A percentile compares a stretch with the other conserved stretches of the same genome.
phyloP scores from a whole-genome alignment of 2,797 vertebrate genomes.

The Paramormyrops hopkinsi region DNA sequence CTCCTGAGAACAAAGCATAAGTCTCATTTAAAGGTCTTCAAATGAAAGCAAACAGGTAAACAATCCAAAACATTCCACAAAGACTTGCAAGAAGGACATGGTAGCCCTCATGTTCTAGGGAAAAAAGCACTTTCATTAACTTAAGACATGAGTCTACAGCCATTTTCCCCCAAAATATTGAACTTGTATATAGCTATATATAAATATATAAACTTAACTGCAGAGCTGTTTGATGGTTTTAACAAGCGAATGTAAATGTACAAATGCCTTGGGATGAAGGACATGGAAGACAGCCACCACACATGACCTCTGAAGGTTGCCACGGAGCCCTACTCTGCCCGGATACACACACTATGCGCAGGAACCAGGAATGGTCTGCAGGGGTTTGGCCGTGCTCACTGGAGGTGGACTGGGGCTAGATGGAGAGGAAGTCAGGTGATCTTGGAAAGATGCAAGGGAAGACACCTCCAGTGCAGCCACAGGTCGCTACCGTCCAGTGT shows the following conservation, averaged over 20 bases:
- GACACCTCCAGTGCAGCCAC: not conserved
- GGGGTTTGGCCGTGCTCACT: not conserved
- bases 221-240: slow-evolving; percentile 17
- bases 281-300: slow-evolving; percentile 28
- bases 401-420: not conserved
- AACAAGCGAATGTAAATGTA: slow-evolving; percentile 27
- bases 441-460: slow-evolving; percentile 3
- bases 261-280: slow-evolving; percentile 29
- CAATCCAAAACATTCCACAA: slow-evolving; percentile 53
- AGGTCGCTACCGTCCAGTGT: slow-evolving; percentile 9
- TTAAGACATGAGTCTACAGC: slow-evolving; percentile 14
- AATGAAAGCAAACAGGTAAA: not conserved
- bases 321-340: slow-evolving; percentile 35
- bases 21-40: slow-evolving; percentile 16
- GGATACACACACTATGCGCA: slow-evolving; percentile 24
- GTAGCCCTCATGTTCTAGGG: slow-evolving; percentile 31
- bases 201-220: slow-evolving; percentile 32
- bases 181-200: slow-evolving; percentile 55
- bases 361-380: not conserved
- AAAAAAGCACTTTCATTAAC: slow-evolving; percentile 58
- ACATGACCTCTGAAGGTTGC: slow-evolving; percentile 29
- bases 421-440: not conserved
- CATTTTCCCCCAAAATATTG: slow-evolving; percentile 26
- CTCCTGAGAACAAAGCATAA: slow-evolving; percentile 1
- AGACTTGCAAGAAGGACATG: slow-evolving; percentile 31